These are phyloP conservation scores for Dicycla oo DNA, from an alignment of 2,888 invertebrate genomes.

Conservation along the genomic window DNA sequence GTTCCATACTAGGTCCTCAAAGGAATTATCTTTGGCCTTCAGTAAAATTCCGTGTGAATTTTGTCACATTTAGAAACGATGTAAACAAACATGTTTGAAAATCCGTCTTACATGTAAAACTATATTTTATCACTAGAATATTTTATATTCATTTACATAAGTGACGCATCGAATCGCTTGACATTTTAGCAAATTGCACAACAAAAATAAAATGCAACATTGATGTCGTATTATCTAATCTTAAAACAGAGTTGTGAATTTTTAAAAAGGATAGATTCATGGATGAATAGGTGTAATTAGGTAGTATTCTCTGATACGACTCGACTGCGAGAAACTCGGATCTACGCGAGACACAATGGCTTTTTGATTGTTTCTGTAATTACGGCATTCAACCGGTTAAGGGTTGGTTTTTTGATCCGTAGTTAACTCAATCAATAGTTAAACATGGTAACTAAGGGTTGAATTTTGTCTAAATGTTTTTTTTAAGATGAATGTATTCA, in stretches of 20 bases:
- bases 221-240: background rate
- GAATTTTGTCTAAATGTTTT: too few species aligned
- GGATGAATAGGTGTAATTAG: background rate
- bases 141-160: constrained; percentile 3
- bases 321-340: too few species aligned
- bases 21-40: background rate
- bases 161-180: constrained; percentile 5
- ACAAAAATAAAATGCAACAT: constrained; percentile 2
- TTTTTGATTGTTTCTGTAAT: too few species aligned
- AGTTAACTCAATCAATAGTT: too few species aligned
- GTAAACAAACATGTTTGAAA: constrained; percentile 16
- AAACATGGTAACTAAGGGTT: too few species aligned
- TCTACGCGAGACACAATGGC: too few species aligned
- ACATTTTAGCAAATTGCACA: constrained; percentile 13
- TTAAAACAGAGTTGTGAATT: background rate
- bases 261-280: background rate
- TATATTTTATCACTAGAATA: background rate
- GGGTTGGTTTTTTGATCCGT: too few species aligned
- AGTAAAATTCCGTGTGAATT: background rate
- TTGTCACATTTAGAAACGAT: constrained; percentile 20
- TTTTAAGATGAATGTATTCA: too few species aligned
- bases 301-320: background rate
- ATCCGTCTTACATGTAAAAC: constrained; percentile 3
- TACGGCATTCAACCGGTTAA: too few species aligned
- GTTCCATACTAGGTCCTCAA: background rate